Evolutionary conservation across 2,113 vertebrate species (phyloP), one percentile per base, ranked within the genome.

Genomic region (Malurus cyaneus): DNA sequence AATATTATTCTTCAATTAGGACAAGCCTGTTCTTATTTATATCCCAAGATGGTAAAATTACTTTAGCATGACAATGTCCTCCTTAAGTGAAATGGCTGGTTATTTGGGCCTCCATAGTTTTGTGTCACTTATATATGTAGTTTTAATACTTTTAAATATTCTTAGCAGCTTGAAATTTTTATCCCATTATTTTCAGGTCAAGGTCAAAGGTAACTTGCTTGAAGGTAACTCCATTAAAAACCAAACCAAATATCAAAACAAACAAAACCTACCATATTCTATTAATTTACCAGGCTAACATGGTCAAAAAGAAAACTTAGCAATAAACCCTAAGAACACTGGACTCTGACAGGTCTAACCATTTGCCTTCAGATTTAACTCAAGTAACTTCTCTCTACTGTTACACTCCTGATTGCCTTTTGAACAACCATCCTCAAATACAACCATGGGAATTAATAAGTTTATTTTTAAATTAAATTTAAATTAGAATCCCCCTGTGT

Each of bases 111-210:
- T 74, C 70, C 86, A 49, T 49, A 86, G 46, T 50, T 89, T 82
- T 57, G 76, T 89, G 72, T 62, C 80, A 67, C 88, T 96, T 95
- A 69, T 67, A 54, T 80, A 49, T 73, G 25, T 28, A 80, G 83
- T 36, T 54, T 72, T 36, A 72, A 26, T 64, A 18, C 9, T 54
- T 64, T 28, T 46, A 90, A 79, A 91, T 86, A 88, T 71, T 95
- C 78, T 80, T 93, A 90, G 23, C 41, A 93, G 61, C 52, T 76
- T 81, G 15, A 90, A 95, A 94, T 93, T 89, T 91, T 88, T n/a
- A 74, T 81, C 23, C 15, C 21, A 32, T 88, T 50, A 74, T 87
- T 97, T 67, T 92, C 78, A 96, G 90, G 23, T 76, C n/a, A 95
- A 88, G 17, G 44, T 44, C 76, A 95, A 89, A 73, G 44, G 77